Evolutionary conservation across 2,888 invertebrate genomes (phyloP), one percentile per base, ranked within the genome.

Genomic region (Reticulitermes lucifugus): DNA sequence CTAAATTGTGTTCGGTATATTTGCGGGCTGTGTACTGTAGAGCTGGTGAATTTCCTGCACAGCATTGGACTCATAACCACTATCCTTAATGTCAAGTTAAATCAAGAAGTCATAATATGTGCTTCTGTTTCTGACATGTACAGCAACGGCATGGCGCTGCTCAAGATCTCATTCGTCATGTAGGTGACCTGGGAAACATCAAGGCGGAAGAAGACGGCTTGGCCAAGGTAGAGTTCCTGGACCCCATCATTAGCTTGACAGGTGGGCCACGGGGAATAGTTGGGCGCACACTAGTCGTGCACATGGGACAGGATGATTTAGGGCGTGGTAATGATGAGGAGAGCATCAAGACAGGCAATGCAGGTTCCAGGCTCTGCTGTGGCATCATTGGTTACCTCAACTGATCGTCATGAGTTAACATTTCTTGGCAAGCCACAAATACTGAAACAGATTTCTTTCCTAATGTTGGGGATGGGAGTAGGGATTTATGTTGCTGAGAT

Each of bases 311-410:
- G 75, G 93, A 93, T 86, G 93, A 93, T 86, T 88, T 92, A 2
- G 93, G 93, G 0, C 86, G 89, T 84, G 92, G 91, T n/a, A 90
- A 88, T 0, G 87, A 91, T 85, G 90, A 89, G 25, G 88, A 88
- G 18, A 92, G 92, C 4, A 89, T 91, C 84, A 90, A 89, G 2
- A 92, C 92, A 0, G 93, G 93, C 3, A 92, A 93, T 87, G 92
- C 93, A 1, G 93, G 93, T 1, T 89, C 90, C 0, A 88, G 92
- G 21, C 88, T 92, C 0, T 92, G 92, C n/a, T 93, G 93, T 86
- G 93, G 90, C n/a, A 91, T 92, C 86, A 91, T 93, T 85, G 92
- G 91, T 55, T 77, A 73, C 43, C 75, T 81, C 21, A 51, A 82
- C 43, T 85, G 59, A 46, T 5, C 18, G 14, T 10, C 51, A n/a